Evolutionary conservation across 2,888 invertebrate genomes (phyloP), one percentile per base, ranked within the genome.

Genomic region (Eupithecia centaureata): DNA sequence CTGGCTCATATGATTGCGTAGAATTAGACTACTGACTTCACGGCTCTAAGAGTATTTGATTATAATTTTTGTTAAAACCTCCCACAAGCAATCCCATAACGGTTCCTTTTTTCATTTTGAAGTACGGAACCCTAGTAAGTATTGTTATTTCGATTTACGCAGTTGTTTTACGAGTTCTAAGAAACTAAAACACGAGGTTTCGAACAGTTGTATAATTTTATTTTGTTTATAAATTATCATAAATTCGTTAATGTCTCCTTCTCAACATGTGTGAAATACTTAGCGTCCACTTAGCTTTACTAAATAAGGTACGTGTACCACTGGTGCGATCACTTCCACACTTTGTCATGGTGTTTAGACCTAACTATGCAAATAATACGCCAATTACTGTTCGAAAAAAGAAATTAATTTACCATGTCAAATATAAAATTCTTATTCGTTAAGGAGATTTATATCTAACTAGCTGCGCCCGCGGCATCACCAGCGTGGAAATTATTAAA

Each of bases 171-270:
- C 62, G 56, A 60, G 65, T 80, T 76, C 78, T 76, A n/a, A 73
- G 79, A 79, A 83, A 72, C 61, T 64, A 63, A 69, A 73, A 65
- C 64, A 68, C 67, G 56, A 63, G 71, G 52, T 59, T 63, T 71
- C 32, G 79, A 78, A 80, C 72, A 76, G 66, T 82, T 74, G 76
- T 79, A 74, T 81, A 78, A 82, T 77, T 63, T 32, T 82, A 74
- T 83, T 82, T 79, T 79, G 67, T 73, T 69, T 75, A 66, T 72
- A 65, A 76, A 82, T 86, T 85, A 84, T 62, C 79, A 79, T 72
- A 73, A 67, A 77, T 81, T 80, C 78, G 75, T 73, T 60, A 54
- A 65, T 70, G 65, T 70, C 65, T 28, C 42, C 59, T 74, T 66
- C 63, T 51, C 25, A 74, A 75, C 75, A 71, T 33, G 74, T 72